phyloP scores from a whole-genome alignment of 2,113 vertebrate genomes.

The Anoplopoma fimbria region DNA sequence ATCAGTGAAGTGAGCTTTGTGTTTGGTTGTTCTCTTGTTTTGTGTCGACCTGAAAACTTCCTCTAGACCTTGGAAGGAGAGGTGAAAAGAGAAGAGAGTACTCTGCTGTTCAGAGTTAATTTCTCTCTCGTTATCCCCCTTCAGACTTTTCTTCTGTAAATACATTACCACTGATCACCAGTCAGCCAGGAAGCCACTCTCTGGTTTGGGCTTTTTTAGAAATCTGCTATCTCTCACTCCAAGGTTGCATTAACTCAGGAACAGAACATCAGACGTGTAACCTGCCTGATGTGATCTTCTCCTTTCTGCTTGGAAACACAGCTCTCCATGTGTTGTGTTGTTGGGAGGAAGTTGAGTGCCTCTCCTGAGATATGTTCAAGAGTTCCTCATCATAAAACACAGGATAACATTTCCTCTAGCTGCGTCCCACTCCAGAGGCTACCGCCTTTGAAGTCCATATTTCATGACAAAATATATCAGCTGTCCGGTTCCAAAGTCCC shows the following conservation, averaged over 20 bases:
- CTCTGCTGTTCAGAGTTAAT: conserved; percentile 30
- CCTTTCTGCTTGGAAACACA: conserved; percentile 19
- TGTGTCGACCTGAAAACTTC: conserved; percentile 56
- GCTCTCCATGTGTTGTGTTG: background rate
- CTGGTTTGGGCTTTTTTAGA: conserved; percentile 65
- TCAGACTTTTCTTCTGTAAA: conserved; percentile 56
- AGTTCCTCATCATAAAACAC: conserved; percentile 9
- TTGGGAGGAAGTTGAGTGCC: conserved; percentile 14
- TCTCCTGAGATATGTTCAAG: conserved; percentile 18
- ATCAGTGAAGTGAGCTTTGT: conserved; percentile 47
- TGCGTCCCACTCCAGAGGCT: conserved; percentile 35
- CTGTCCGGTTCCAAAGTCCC: background rate
- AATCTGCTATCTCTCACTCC: conserved; percentile 24
- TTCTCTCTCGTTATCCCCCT: conserved; percentile 23
- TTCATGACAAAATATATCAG: background rate
- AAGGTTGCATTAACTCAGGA: conserved; percentile 71
- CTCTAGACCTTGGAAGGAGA: conserved; percentile 58
- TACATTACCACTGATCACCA: conserved; percentile 59
- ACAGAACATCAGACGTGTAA: conserved; percentile 35
- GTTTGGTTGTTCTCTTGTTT: conserved; percentile 58
- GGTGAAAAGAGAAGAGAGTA: conserved; percentile 27
- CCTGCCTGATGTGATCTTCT: conserved; percentile 39
- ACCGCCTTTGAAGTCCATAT: background rate
- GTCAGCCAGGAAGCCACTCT: conserved; percentile 58
- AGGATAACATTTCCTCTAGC: background rate